Percentiles rank a stretch among this genome's conserved stretches.
These are phyloP conservation scores for Ciconia maguari DNA, from an alignment of 2,113 vertebrate species.

Conservation along the genomic window DNA sequence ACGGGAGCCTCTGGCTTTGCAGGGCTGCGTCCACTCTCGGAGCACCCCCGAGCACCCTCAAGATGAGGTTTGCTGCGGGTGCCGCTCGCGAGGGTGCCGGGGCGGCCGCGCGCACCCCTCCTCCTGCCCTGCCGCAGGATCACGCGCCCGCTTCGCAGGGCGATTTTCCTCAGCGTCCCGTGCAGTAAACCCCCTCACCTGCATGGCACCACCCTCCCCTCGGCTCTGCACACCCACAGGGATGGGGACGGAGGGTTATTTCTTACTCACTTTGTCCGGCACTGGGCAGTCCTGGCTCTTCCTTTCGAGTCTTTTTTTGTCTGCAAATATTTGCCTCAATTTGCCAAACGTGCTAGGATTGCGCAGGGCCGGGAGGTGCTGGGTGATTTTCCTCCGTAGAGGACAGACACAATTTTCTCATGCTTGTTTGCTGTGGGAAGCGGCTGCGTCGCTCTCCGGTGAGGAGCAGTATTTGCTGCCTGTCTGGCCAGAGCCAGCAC, in stretches of 20 bases:
- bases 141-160: too few species aligned
- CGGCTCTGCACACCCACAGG: background rate
- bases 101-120: rapidly evolving
- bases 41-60: background rate
- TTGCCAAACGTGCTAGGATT: background rate
- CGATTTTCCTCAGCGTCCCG: background rate
- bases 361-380: background rate
- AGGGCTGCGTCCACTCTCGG: rapidly evolving
- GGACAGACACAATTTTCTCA: too few species aligned
- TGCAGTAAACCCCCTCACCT: background rate
- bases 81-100: background rate
- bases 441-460: background rate
- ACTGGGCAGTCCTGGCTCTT: background rate
- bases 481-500: background rate
- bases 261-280: background rate
- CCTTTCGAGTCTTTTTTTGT: background rate
- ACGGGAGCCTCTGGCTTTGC: background rate
- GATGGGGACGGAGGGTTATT: background rate
- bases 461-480: background rate
- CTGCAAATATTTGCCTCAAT: background rate
- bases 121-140: too few species aligned
- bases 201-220: background rate
- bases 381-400: background rate
- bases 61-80: background rate
- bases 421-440: background rate